Evolutionary conservation across 2,113 vertebrate species (phyloP).

Genomic region (Nerophis lumbriciformis): DNA sequence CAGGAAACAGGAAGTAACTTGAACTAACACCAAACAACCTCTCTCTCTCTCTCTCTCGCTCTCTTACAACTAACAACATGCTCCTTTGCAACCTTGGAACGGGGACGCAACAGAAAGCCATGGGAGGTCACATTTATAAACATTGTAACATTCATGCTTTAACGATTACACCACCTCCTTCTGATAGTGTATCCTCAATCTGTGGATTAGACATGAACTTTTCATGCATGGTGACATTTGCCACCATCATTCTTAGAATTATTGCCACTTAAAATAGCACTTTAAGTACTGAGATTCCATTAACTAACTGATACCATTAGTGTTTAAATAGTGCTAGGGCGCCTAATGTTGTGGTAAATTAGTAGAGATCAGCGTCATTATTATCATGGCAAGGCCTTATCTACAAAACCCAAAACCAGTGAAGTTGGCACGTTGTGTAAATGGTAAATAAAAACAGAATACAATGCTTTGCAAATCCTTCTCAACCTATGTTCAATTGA

Average conservation of each 20-base stretch:
- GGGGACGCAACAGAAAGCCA: background rate
- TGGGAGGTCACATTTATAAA: too few relatives aligned
- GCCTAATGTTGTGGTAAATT: background rate
- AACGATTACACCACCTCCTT: too few relatives aligned
- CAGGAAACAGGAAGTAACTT: conserved; percentile 1
- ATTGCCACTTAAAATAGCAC: background rate
- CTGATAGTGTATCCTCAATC: too few relatives aligned
- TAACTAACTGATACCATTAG: background rate
- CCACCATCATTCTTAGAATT: background rate
- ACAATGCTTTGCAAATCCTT: too few relatives aligned
- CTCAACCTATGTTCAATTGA: too few relatives aligned
- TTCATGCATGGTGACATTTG: background rate
- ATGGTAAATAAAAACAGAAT: too few relatives aligned
- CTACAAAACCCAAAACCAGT: too few relatives aligned
- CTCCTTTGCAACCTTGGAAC: background rate
- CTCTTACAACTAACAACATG: background rate
- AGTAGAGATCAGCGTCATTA: too few relatives aligned
- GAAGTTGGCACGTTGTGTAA: too few relatives aligned
- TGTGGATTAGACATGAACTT: background rate
- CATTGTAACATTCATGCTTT: too few relatives aligned
- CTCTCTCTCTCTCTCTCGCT: background rate
- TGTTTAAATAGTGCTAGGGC: background rate
- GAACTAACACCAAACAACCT: background rate
- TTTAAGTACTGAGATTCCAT: background rate
- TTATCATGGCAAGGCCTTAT: too few relatives aligned